Evolutionary conservation across 2,888 invertebrate species (phyloP), one percentile per base, ranked within the genome.

Genomic region (Cremastinae sp.): DNA sequence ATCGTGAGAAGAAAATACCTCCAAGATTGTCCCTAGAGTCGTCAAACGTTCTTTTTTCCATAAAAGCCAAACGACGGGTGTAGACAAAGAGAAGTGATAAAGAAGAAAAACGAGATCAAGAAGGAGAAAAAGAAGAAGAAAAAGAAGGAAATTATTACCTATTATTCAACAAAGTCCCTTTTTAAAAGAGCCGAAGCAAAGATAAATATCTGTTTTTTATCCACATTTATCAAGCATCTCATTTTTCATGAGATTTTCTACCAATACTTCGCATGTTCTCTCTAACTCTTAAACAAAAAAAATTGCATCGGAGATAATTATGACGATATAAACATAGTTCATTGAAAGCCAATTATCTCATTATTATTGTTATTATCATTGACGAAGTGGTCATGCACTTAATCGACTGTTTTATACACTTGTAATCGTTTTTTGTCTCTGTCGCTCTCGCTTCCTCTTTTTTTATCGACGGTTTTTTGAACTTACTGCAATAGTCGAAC

Each of bases 401-500:
- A 1, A 14, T 5, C 64, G 36, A 54, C 51, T 56, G 62, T 62
- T 43, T 18, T 20, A 53, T 58, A 47, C 8, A 45, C 41, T 56
- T 66, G 36, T 20, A 38, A 38, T 53, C 45, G 38, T 12, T 22
- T 14, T 16, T 28, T 72, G 1, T 41, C n/a, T 41, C 59, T 66
- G 36, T 38, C 49, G 9, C 38, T 49, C 34, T 53, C 14, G 0
- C 66, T 68, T 51, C 65, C 64, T 38, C 69, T 61, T 54, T 18
- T 54, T 54, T 54, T 22, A 43, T 38, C 20, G 66, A 28, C 28
- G 28, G 36, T 28, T 28, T 28, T 34, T 62, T 51, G 56, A 77
- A 92, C 95, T 95, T 94, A 97, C 98, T 91, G 98, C 98, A 90
- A 98, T 96, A 83, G 98, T 96, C 82, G 98, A 98, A 91, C 97